Conservation (phyloP, 2,888 invertebrate species). For the Melanotus villosus region DNA sequence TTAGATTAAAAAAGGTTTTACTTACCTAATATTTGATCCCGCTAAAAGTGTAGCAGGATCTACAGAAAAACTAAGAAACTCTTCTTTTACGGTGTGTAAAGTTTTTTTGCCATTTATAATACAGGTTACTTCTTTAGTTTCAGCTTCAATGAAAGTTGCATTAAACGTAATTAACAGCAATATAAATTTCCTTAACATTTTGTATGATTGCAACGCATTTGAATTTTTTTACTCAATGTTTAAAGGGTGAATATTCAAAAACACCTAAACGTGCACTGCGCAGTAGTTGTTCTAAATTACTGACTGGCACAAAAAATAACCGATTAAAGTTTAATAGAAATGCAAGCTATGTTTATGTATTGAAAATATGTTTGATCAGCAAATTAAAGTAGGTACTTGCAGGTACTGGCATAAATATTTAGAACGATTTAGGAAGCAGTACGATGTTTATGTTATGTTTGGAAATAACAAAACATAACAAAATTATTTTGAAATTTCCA, state of each 20-base stretch:
- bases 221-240: neutral
- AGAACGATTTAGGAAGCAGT: too few relatives aligned
- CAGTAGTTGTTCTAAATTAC: too few relatives aligned
- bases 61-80: constrained; percentile 81
- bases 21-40: constrained; percentile 68
- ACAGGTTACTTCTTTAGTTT: constrained; percentile 54
- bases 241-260: too few relatives aligned
- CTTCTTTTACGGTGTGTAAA: constrained; percentile 76
- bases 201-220: neutral
- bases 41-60: constrained; percentile 77
- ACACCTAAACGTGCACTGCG: too few relatives aligned
- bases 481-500: too few relatives aligned
- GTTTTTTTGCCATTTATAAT: constrained; percentile 75
- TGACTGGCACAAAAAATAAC: neutral
- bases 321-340: neutral
- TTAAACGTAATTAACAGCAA: neutral
- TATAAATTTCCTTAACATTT: neutral
- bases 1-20: too few relatives aligned
- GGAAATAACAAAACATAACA: too few relatives aligned
- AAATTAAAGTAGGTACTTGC: constrained; percentile 1
- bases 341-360: neutral
- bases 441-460: too few relatives aligned
- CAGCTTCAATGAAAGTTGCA: neutral
- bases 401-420: neutral
- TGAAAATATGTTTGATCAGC: neutral